Base-by-base conservation (phyloP, 1,140 invertebrate species). In the Bombus pyrosoma region DNA sequence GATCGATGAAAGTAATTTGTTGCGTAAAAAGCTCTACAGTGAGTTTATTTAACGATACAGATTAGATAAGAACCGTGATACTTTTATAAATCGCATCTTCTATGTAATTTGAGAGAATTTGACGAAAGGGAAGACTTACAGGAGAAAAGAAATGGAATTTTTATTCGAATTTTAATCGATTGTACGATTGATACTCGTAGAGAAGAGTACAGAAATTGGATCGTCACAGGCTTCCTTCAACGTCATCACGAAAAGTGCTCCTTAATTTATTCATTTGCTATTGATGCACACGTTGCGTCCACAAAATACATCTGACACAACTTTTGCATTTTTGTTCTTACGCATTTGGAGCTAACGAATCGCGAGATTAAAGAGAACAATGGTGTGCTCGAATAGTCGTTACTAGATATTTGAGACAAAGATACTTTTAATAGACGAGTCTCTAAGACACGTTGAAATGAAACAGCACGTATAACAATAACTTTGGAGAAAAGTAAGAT, bases 361-460 rank as follows among this genome's bases (percentile, higher is more conserved):
- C 12, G 28, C 3, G 2, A n/a, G 28, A 1, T 13, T 10, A 13
- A n/a, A 13, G 3, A n/a, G 12, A n/a, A 28, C 28, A 62, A 13
- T 12, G 59, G 3, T 28, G 28, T n/a, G 59, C 28, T 28, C 0
- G 12, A 13, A 12, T 28, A 28, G 25, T 3, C 57, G 57, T 28
- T 59, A 1, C 4, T 28, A 6, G 47, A 6, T 18, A 10, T 62
- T 62, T 1, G 3, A n/a, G 10, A n/a, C 22, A 28, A 62, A 62
- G 28, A 62, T 28, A 2, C 59, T 62, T n/a, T 62, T 59, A 59
- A 0, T 22, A 28, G 57, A 1, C 57, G 28, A 62, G n/a, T 62
- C 1, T 3, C 3, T n/a, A n/a, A 13, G 1, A 62, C 2, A n/a
- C 3, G 10, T n/a, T 28, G 3, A 3, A 1, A 59, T 3, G 25